phyloP scores from a whole-genome alignment of 37 sponge, comb jelly and placozoan species.

The Cladorhizidae sp. region DNA sequence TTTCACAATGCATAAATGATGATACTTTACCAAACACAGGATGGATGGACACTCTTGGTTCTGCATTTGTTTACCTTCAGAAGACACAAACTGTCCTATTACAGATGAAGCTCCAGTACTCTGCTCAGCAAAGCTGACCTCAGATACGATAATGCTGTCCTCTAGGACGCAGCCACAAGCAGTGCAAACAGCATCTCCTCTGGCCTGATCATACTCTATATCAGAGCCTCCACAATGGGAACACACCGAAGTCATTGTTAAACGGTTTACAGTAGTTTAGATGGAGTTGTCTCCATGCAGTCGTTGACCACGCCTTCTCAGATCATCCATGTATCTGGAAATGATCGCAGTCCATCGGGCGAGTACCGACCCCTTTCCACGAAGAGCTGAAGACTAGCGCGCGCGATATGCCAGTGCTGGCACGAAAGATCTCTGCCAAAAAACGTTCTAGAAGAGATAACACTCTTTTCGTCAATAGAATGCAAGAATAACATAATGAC shows the following conservation, averaged over 20 bases:
- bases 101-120: constrained; percentile 83
- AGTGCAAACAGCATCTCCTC: constrained; percentile 96
- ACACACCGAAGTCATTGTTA: constrained; percentile 78
- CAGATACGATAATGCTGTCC: constrained; percentile 93
- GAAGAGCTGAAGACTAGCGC: too few species aligned
- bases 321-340: too few species aligned
- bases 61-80: constrained; percentile 69
- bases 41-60: not conserved
- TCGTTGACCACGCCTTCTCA: too few species aligned
- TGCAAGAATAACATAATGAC: not conserved
- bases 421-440: not conserved
- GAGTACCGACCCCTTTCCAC: too few species aligned
- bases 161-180: constrained; percentile 96
- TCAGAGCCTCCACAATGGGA: constrained; percentile 89
- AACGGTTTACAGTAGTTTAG: too few species aligned
- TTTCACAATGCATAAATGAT: not conserved
- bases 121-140: constrained; percentile 87
- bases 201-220: constrained; percentile 88
- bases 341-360: too few species aligned
- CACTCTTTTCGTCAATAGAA: not conserved
- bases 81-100: constrained; percentile 89
- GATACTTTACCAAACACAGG: not conserved
- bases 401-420: too few species aligned
- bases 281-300: too few species aligned
- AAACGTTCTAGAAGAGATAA: not conserved